Percentiles rank a stretch among this genome's conserved stretches.
These are phyloP conservation scores for Graptemys geographica DNA, from an alignment of 2,797 vertebrate species.

Conservation along the genomic window DNA sequence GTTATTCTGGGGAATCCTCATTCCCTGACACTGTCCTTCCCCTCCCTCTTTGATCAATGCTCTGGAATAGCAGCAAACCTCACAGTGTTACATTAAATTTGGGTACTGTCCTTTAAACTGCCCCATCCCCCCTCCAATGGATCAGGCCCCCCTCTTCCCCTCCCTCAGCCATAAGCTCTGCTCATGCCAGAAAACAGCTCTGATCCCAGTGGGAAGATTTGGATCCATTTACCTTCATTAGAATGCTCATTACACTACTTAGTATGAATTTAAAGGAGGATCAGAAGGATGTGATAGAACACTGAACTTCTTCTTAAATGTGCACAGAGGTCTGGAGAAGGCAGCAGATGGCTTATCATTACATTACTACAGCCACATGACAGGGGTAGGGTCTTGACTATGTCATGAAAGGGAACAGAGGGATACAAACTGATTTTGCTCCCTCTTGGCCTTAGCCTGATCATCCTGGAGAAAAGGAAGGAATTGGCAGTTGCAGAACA, in stretches of 20 bases:
- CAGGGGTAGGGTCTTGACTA: background rate
- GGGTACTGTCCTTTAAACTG: background rate
- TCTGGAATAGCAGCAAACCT: background rate
- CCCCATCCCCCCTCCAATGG: background rate
- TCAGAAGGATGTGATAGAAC: background rate
- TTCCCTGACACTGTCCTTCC: background rate
- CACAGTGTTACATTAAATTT: background rate
- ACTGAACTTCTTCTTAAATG: background rate
- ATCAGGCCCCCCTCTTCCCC: background rate
- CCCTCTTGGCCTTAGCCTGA: background rate
- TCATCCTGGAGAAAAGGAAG: slow-evolving; percentile 9
- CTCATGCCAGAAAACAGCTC: slow-evolving; percentile 26
- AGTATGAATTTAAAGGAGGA: background rate
- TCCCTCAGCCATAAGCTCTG: background rate
- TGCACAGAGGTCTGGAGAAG: background rate
- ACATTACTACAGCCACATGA: background rate
- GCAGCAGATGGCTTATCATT: background rate
- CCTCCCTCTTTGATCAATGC: background rate
- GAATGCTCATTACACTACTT: background rate
- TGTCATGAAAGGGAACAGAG: background rate
- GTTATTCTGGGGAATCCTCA: background rate
- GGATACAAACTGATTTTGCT: background rate
- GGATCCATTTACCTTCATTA: slow-evolving; percentile 5
- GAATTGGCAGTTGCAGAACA: background rate
- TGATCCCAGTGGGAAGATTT: background rate